Conservation (phyloP, 2,797 vertebrate species). For the Champsocephalus esox region DNA sequence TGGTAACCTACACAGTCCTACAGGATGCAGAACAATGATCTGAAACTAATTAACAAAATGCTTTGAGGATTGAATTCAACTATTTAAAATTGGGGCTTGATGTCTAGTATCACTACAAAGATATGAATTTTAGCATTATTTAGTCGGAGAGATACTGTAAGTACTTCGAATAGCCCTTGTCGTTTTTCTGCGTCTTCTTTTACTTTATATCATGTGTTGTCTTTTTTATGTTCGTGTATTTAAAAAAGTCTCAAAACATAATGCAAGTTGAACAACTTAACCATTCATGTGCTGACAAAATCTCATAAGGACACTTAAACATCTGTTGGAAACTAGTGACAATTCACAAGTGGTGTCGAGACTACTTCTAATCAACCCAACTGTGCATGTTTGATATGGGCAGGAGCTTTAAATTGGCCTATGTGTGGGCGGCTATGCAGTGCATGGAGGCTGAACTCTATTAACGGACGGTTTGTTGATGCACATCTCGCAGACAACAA, state of each 20-base stretch:
- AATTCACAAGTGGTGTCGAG: slow-evolving; percentile 6
- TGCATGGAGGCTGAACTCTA: background rate
- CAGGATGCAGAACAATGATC: slow-evolving; percentile 46
- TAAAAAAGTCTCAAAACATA: background rate
- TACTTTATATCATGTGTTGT: too few relatives aligned
- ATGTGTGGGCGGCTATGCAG: background rate
- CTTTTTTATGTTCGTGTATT: too few relatives aligned
- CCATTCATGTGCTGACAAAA: background rate
- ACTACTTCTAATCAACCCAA: slow-evolving; percentile 5
- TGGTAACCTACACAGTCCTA: slow-evolving; percentile 53
- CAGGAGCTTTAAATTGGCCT: background rate
- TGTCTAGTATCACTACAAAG: background rate
- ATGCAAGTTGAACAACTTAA: background rate
- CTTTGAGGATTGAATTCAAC: background rate
- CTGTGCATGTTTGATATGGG: background rate
- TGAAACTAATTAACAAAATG: slow-evolving; percentile 49
- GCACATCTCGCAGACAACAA: slow-evolving; percentile 5
- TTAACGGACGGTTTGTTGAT: background rate
- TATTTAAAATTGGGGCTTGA: background rate
- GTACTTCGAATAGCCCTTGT: too few relatives aligned
- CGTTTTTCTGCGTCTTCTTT: too few relatives aligned
- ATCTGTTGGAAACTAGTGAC: slow-evolving; percentile 22
- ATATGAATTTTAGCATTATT: too few relatives aligned
- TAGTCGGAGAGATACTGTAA: too few relatives aligned
- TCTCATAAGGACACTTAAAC: slow-evolving; percentile 11